Evolutionary conservation across 1,140 invertebrate species (phyloP).

Genomic region (Episyrphus balteatus): DNA sequence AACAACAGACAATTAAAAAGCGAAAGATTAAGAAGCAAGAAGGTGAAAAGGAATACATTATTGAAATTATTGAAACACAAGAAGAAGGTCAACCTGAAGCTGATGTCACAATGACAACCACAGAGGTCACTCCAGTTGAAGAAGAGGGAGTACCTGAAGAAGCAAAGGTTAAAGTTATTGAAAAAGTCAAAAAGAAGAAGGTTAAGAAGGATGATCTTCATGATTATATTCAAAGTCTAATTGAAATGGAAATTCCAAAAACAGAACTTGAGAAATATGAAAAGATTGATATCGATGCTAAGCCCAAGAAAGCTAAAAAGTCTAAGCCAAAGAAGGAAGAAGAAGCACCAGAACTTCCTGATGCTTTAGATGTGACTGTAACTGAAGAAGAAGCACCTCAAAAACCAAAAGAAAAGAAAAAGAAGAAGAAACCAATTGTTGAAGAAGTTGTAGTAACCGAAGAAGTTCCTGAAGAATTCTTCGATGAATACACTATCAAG

Average conservation of each 20-base stretch:
- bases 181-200: constrained; percentile 9
- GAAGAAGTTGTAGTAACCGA: neutral
- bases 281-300: constrained; percentile 23
- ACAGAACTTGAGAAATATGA: constrained; percentile 17
- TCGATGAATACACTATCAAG: neutral
- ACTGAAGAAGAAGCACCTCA: constrained; percentile 11
- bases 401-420: constrained; percentile 5
- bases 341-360: constrained; percentile 1
- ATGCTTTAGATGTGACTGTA: neutral
- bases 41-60: constrained; percentile 37
- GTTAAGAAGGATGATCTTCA: constrained; percentile 5
- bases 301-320: constrained; percentile 22
- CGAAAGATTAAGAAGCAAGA: constrained; percentile 27
- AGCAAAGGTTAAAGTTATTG: constrained; percentile 13
- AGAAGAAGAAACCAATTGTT: constrained; percentile 7
- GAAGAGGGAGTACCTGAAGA: constrained; percentile 11
- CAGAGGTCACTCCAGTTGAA: constrained; percentile 12
- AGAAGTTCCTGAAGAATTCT: neutral
- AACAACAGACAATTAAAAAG: constrained; percentile 25
- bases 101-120: constrained; percentile 27
- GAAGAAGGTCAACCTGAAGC: constrained; percentile 32
- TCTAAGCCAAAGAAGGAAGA: constrained; percentile 26
- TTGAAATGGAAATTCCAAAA: constrained; percentile 13
- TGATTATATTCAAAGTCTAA: constrained; percentile 5
- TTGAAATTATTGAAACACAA: constrained; percentile 36